Percentiles rank a stretch among this genome's conserved stretches.
These are phyloP conservation scores for Pachymerium ferrugineum DNA, from an alignment of 2,888 invertebrate species.

Conservation along the genomic window DNA sequence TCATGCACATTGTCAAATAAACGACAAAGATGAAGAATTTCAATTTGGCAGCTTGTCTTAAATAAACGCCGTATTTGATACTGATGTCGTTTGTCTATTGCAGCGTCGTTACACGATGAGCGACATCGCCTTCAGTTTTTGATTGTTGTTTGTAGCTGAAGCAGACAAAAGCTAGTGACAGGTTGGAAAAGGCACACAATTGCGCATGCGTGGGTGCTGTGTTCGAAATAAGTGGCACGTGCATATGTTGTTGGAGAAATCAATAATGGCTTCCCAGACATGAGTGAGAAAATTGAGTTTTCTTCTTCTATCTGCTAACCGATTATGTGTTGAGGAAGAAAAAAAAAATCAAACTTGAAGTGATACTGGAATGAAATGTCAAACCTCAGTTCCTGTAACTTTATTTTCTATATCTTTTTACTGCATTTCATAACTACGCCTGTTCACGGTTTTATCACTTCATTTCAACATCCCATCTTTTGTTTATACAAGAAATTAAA, in stretches of 20 bases:
- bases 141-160: neutral
- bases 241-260: slow-evolving; percentile 15
- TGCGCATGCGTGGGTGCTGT: neutral
- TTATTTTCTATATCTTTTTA: neutral
- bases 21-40: no score
- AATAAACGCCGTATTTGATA: neutral
- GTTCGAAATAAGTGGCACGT: neutral
- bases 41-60: neutral
- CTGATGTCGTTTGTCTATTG: neutral
- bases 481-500: slow-evolving; percentile 10
- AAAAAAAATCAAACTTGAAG: neutral
- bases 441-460: neutral
- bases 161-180: neutral
- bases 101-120: neutral
- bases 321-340: no score
- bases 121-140: neutral
- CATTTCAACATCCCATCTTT: neutral
- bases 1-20: no score
- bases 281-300: slow-evolving; percentile 25
- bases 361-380: slow-evolving; percentile 5
- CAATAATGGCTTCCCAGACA: slow-evolving; percentile 19
- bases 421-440: neutral
- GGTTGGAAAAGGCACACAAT: neutral
- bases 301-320: slow-evolving; percentile 6
- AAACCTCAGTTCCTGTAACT: neutral